Evolutionary conservation across 2,888 invertebrate species (phyloP), one percentile per base, ranked within the genome.

Genomic region (Torymus tubicola): DNA sequence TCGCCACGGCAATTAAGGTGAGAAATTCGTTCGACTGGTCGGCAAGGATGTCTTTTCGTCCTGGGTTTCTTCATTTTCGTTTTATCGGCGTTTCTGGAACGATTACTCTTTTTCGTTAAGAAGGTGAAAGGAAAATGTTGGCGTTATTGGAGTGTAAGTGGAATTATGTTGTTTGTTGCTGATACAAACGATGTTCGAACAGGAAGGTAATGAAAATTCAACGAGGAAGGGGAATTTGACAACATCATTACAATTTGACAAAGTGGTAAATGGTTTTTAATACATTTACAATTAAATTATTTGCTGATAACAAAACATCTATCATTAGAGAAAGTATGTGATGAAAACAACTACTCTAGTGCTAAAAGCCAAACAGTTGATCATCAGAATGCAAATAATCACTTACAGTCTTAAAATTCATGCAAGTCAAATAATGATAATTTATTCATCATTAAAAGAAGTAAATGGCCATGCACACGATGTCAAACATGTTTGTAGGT

Each of bases 1-100:
- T 67, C 63, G 63, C 64, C 55, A 21, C 5, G 64, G 69, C 67
- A 80, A 80, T 80, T 80, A 80, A 80, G 60, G 71, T 75, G 75
- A 80, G 80, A 80, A 63, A 73, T 79, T 79, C 78, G 68, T 57
- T 63, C 52, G 55, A 60, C 16, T 63, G n/a, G 31, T 31, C 31
- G 31, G 31, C 31, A 31, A 31, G 31, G 31, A 31, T 31, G 31
- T 31, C 31, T 31, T 31, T 31, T 57, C 21, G 11, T 70, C 52
- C 21, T 12, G 10, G 18, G 21, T 60, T 16, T 3, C 13, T 74
- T 65, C 31, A 11, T 55, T n/a, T 31, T 64, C 31, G 31, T 31
- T 31, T 31, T 31, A 31, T 31, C 31, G 31, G 1, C 31, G 31
- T 31, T 31, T 31, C 31, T 31, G 31, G 31, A 8, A 1, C 31